Evolutionary conservation across 2,797 vertebrate species (phyloP), one percentile per base, ranked within the genome.

Genomic region (Anabacerthia variegaticeps): DNA sequence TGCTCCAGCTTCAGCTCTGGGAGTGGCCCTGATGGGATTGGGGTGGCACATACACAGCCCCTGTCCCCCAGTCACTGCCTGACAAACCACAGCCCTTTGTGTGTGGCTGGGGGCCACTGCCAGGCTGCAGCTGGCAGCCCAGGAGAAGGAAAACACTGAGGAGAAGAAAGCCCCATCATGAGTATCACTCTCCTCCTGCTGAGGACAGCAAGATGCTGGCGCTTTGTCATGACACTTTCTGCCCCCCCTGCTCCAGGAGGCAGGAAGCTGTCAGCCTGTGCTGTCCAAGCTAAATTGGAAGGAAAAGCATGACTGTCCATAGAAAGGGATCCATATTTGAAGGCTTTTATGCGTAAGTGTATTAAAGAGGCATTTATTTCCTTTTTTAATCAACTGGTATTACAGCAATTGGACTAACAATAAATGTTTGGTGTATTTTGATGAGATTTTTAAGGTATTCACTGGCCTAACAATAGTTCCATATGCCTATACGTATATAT

Each of bases 1-100:
- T 85, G 13, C 17, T 78, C 32, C 58, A 84, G 30, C 34, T 83
- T 34, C 27, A 56, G 39, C 56, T 37, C 13, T 27, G 26, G 22
- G 2, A 1, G 6, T 23, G 41, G 26, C 5, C 12, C 7, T 3
- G 1, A 28, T 48, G n/a, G 6, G n/a, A 27, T 55, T 19, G 21
- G 9, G 32, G 16, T 49, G 21, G 36, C 22, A 61, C n/a, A 49
- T 28, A 32, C 56, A 13, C 6, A 37, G 11, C 34, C 21, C 7
- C 23, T 41, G 24, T 9, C 6, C 12, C 12, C 12, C 17, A 22
- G 36, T 52, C 49, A 20, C 36, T 52, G 58, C 13, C 54, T 59
- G 39, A 30, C 19, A 73, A 80, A 36, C 19, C 69, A 55, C 0
- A 22, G 30, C 17, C 32, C 17, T 58, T 51, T 34, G 12, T 36